phyloP scores from a whole-genome alignment of 53 echinoderm and acorn worm genomes.

The Zoroaster sp. region DNA sequence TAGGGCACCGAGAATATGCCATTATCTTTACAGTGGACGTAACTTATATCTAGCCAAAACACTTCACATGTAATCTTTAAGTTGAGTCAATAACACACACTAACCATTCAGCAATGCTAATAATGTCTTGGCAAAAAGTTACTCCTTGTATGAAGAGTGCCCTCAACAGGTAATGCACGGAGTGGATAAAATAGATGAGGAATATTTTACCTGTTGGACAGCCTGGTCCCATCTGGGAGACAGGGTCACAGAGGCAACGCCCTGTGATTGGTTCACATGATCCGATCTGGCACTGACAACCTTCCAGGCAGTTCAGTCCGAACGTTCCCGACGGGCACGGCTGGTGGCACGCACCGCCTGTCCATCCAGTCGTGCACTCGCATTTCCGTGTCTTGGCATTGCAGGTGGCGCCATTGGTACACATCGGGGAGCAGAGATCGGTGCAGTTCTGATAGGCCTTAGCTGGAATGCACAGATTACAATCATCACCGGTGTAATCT shows the following conservation, averaged over 20 bases:
- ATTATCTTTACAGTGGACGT: too few species aligned
- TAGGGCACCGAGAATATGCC: too few species aligned
- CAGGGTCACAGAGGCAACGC: conserved; percentile 9
- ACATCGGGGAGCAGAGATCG: conserved; percentile 12
- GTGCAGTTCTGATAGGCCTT: conserved; percentile 2
- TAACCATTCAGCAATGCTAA: too few species aligned
- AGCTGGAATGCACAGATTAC: conserved; percentile 39
- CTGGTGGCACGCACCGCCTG: conserved; percentile 34
- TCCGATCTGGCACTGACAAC: conserved; percentile 13
- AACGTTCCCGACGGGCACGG: conserved; percentile 30
- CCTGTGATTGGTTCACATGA: conserved; percentile 44
- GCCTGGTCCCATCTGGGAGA: background rate
- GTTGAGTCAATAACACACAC: too few species aligned
- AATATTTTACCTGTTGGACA: conserved; percentile 18
- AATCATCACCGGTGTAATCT: conserved; percentile 52
- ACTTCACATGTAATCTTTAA: too few species aligned
- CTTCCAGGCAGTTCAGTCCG: conserved; percentile 28
- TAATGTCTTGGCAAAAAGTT: too few species aligned
- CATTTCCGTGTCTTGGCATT: conserved; percentile 29
- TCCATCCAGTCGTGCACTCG: conserved; percentile 43
- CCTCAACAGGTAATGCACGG: too few species aligned
- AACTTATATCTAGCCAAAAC: too few species aligned
- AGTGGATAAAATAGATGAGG: too few species aligned
- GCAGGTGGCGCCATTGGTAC: conserved; percentile 34
- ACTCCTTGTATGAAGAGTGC: too few species aligned